phyloP scores from a whole-genome alignment of 2,113 vertebrate species.

The Cololabis saira region DNA sequence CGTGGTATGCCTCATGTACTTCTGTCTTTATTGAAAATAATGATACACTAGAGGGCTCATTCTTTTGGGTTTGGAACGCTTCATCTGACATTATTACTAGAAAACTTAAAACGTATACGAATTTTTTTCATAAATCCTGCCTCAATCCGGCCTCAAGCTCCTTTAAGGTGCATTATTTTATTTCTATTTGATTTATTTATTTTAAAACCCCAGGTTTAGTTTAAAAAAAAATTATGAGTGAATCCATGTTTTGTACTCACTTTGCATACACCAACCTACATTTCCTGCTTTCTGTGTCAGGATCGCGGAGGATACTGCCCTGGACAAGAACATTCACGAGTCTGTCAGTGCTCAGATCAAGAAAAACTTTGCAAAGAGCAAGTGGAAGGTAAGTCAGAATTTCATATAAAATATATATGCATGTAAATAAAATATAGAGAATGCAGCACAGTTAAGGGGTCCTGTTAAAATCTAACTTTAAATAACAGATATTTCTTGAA shows the following conservation, averaged over 20 bases:
- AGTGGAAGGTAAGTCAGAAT: conserved; percentile 90
- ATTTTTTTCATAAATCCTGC: too few species aligned
- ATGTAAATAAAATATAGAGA: neutral
- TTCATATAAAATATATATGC: neutral
- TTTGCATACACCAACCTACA: neutral
- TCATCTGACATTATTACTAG: too few species aligned
- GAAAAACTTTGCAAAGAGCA: conserved; percentile 99
- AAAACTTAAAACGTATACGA: too few species aligned
- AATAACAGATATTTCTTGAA: too few species aligned
- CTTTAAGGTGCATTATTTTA: too few species aligned
- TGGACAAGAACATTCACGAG: conserved; percentile 98
- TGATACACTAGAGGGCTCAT: too few species aligned
- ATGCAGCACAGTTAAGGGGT: too few species aligned
- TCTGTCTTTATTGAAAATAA: neutral
- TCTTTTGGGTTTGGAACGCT: too few species aligned
- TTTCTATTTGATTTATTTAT: neutral
- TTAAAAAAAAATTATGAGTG: neutral
- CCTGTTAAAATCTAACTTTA: too few species aligned
- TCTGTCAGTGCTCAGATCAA: conserved; percentile 98
- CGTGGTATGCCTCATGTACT: conserved; percentile 85
- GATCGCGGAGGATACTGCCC: conserved; percentile 95
- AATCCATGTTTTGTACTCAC: neutral
- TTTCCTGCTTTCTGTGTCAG: conserved; percentile 64
- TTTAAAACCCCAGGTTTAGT: too few species aligned
- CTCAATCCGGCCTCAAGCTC: too few species aligned